Evolutionary conservation across 2,888 invertebrate species (phyloP), one percentile per base, ranked within the genome.

Genomic region (Drosophila rellima): DNA sequence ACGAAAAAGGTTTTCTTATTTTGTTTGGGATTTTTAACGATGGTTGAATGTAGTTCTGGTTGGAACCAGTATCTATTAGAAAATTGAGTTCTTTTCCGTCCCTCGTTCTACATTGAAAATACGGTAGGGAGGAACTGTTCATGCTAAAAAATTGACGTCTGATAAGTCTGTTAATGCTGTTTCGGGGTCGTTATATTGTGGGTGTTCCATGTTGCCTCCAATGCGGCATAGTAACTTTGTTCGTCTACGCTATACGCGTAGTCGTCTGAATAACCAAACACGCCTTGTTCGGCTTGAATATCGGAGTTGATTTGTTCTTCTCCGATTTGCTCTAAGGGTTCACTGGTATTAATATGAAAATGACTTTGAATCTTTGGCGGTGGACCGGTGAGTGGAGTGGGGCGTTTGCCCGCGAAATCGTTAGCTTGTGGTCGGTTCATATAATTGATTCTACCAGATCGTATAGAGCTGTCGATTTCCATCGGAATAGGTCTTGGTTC

Each of bases 61-160:
- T 40, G 8, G 40, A 40, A 2, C 40, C 40, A 18, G 40, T 40
- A 8, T 40, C 40, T 1, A 40, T 40, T 17, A 40, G 3, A 3
- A 40, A 40, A 2, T 40, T 40, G 6, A 40, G 3, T 1, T 37
- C 15, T 37, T 37, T 4, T 37, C 37, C 37, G n/a, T 15, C n/a
- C 37, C 37, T 37, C 37, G 37, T 40, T 18, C 40, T 40, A 3
- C 40, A 40, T 40, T 2, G 18, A 18, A 17, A 40, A 18, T 39
- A 39, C 17, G 39, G 39, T 39, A 39, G 39, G 17, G 39, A 39
- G 39, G 15, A 39, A 39, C 23, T 2, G 23, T 23, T 23, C 23
- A 23, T 23, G 7, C 39, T 39, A 39, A 39, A 39, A 39, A 39
- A 39, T 39, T 39, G 40, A 40, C 40, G 8, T 40, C 17, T 40